A percentile compares a stretch with the other conserved stretches of the same genome.
Conservation (phyloP, 2,888 invertebrate species). For the Gymnoscelis rufifasciata region DNA sequence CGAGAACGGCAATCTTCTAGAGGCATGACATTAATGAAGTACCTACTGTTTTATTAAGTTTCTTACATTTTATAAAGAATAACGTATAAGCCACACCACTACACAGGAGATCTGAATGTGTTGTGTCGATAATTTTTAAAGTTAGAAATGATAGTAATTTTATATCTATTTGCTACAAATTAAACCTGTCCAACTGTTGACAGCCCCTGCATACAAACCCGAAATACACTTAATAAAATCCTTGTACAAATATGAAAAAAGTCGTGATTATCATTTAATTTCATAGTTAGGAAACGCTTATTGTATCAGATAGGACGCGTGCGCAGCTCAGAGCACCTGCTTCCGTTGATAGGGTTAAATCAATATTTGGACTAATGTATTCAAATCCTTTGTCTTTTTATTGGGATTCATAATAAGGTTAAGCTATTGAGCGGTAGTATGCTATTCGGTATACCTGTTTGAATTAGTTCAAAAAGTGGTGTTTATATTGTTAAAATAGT, state of each 20-base stretch:
- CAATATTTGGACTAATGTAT: constrained; percentile 76
- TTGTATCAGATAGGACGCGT: constrained; percentile 67
- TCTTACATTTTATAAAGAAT: too few relatives aligned
- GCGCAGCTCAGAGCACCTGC: constrained; percentile 73
- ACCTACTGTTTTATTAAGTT: too few relatives aligned
- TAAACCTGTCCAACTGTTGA: constrained; percentile 38
- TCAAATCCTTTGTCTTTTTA: constrained; percentile 62
- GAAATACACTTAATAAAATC: constrained; percentile 67
- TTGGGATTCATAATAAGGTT: constrained; percentile 14
- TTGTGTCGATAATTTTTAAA: too few relatives aligned
- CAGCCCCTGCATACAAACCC: constrained; percentile 41
- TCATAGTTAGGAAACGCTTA: constrained; percentile 74
- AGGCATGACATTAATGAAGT: too few relatives aligned
- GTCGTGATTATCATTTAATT: constrained; percentile 78
- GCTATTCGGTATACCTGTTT: background rate
- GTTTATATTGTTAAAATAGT: too few relatives aligned
- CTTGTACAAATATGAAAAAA: constrained; percentile 71
- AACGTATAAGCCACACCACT: too few relatives aligned
- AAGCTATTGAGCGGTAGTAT: constrained; percentile 8
- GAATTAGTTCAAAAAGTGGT: too few relatives aligned
- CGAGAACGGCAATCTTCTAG: too few relatives aligned
- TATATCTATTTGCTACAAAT: background rate
- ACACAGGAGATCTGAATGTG: too few relatives aligned
- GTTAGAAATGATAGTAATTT: too few relatives aligned
- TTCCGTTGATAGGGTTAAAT: constrained; percentile 77